Conservation (phyloP, 2,888 invertebrate genomes). For the Spisula subtruncata region DNA sequence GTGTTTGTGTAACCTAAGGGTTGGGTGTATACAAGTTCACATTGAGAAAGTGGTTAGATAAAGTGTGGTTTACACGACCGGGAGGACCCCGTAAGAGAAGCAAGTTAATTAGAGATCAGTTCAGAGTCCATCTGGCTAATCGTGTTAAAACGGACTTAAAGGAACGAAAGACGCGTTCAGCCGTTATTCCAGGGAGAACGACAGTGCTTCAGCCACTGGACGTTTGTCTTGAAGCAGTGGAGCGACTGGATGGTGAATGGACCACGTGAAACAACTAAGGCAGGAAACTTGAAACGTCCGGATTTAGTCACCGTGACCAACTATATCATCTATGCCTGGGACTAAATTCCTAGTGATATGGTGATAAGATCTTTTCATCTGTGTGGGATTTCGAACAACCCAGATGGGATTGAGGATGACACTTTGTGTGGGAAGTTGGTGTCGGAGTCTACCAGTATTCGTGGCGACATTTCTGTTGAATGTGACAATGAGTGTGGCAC, state of each 20-base stretch:
- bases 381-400: conserved; percentile 55
- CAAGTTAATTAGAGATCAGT: conserved; percentile 63
- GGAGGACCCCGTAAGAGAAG: conserved; percentile 54
- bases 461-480: no score
- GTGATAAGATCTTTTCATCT: conserved; percentile 49
- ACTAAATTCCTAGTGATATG: conserved; percentile 35
- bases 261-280: conserved; percentile 24
- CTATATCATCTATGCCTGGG: conserved; percentile 31
- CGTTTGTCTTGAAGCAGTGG: conserved; percentile 46
- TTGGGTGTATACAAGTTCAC: conserved; percentile 62
- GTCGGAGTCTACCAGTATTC: no score
- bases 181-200: conserved; percentile 61
- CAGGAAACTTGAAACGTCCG: conserved; percentile 56
- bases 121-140: conserved; percentile 40
- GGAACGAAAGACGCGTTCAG: conserved; percentile 15
- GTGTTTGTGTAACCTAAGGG: conserved; percentile 61
- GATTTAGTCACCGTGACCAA: conserved; percentile 51
- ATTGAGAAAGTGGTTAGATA: conserved; percentile 50
- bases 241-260: conserved; percentile 51
- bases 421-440: no score
- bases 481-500: no score
- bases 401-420: no score
- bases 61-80: conserved; percentile 58
- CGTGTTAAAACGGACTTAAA: conserved; percentile 32
- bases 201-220: conserved; percentile 63